Percentiles rank a stretch among this genome's conserved stretches.
Conservation (phyloP, 2,888 invertebrate species). For the Doris montereyensis region DNA sequence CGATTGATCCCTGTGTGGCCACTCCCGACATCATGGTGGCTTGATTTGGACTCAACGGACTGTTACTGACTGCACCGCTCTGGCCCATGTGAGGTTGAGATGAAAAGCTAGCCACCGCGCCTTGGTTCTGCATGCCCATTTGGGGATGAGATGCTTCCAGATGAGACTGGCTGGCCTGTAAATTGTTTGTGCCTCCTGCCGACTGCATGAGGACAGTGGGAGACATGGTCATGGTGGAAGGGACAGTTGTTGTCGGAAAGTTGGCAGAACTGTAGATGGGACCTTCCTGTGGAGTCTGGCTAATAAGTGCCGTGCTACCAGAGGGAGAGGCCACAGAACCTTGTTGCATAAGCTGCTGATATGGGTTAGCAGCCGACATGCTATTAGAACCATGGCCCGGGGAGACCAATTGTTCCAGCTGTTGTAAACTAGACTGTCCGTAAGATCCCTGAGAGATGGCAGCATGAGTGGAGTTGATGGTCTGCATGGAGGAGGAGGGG, state of each 20-base stretch:
- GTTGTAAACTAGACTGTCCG: constrained; percentile 52
- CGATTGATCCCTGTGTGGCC: constrained; percentile 46
- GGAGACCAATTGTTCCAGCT: constrained; percentile 58
- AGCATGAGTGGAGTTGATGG: constrained; percentile 46
- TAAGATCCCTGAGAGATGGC: constrained; percentile 56
- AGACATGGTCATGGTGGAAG: constrained; percentile 44
- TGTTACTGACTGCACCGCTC: constrained; percentile 30
- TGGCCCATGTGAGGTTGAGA: neutral
- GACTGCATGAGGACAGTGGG: constrained; percentile 34
- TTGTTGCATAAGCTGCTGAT: constrained; percentile 49
- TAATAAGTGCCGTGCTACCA: constrained; percentile 24
- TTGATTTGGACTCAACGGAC: constrained; percentile 52
- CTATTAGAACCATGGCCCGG: constrained; percentile 43
- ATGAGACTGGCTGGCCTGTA: neutral
- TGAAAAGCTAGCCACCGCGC: neutral
- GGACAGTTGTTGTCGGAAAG: constrained; percentile 47
- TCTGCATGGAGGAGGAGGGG: constrained; percentile 53
- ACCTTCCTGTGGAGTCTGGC: constrained; percentile 29
- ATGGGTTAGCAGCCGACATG: constrained; percentile 47
- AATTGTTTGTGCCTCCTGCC: neutral
- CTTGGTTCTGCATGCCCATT: neutral
- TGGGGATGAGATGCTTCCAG: neutral
- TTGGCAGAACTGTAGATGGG: constrained; percentile 48
- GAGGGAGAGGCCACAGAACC: constrained; percentile 39
- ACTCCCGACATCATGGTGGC: constrained; percentile 33